Evolutionary conservation across 1,140 invertebrate species (phyloP).

Genomic region (Maconellicoccus hirsutus): DNA sequence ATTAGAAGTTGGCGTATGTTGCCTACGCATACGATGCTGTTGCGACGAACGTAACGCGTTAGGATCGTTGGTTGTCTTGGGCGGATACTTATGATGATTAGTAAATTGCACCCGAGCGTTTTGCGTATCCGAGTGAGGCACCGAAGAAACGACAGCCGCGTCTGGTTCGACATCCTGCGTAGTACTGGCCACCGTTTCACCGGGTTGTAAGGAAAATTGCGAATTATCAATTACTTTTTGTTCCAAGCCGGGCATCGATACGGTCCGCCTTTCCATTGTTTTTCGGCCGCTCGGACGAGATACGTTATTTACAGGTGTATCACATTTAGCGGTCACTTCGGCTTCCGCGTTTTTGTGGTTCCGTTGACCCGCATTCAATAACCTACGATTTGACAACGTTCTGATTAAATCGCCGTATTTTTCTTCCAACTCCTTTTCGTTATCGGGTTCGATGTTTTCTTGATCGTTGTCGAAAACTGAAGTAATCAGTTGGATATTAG

Average conservation of each 20-base stretch:
- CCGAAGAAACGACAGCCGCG: not conserved
- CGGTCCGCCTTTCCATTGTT: slow-evolving; percentile 35
- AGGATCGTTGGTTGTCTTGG: not conserved
- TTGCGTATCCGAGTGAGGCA: not conserved
- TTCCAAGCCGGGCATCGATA: slow-evolving; percentile 42
- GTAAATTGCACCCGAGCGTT: not conserved
- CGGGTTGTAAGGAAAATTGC: not conserved
- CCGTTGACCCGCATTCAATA: not conserved
- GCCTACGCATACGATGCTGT: not conserved
- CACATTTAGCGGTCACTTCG: not conserved
- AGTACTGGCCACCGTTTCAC: not conserved
- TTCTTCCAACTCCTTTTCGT: slow-evolving; percentile 36
- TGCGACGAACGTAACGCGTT: not conserved
- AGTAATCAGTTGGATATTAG: slow-evolving; percentile 38
- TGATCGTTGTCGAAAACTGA: slow-evolving; percentile 48
- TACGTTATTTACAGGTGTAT: not conserved
- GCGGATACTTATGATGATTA: not conserved
- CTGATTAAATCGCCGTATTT: slow-evolving; percentile 6
- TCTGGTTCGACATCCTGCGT: slow-evolving; percentile 2
- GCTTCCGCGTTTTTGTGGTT: not conserved
- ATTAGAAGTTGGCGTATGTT: not conserved
- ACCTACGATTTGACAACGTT: not conserved
- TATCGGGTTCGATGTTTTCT: slow-evolving; percentile 58
- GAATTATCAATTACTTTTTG: slow-evolving; percentile 19
- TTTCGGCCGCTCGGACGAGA: not conserved